phyloP scores from a whole-genome alignment of 1,140 invertebrate genomes.

The Leptinotarsa texana region DNA sequence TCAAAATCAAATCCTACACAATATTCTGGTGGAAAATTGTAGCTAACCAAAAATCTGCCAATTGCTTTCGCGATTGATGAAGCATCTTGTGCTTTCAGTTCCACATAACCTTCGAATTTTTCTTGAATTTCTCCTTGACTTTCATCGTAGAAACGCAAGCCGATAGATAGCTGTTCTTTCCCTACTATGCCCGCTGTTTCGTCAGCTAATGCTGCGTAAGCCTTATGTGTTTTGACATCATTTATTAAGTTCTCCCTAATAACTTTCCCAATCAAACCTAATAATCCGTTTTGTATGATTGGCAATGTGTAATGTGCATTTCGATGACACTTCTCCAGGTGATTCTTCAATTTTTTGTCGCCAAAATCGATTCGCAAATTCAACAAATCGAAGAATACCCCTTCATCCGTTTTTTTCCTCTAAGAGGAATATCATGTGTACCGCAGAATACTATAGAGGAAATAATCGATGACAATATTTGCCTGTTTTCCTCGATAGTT shows the following conservation, averaged over 20 bases:
- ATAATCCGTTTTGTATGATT: constrained; percentile 32
- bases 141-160: constrained; percentile 21
- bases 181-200: constrained; percentile 21
- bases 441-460: constrained; percentile 38
- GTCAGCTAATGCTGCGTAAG: neutral
- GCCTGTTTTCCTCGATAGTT: constrained; percentile 27
- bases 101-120: neutral
- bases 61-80: constrained; percentile 27
- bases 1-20: constrained; percentile 41
- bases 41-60: constrained; percentile 21
- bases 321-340: constrained; percentile 21
- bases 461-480: constrained; percentile 36
- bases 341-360: constrained; percentile 29
- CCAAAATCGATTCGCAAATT: constrained; percentile 32
- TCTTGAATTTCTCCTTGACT: constrained; percentile 11
- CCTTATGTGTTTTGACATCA: constrained; percentile 7
- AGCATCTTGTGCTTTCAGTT: constrained; percentile 31
- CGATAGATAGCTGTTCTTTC: constrained; percentile 23
- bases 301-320: constrained; percentile 28
- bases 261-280: constrained; percentile 26
- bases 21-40: constrained; percentile 22
- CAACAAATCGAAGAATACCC: constrained; percentile 43
- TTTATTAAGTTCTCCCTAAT: constrained; percentile 29
- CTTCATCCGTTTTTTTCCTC: constrained; percentile 35
- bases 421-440: constrained; percentile 34